Evolutionary conservation across 2,113 vertebrate genomes (phyloP), one percentile per base, ranked within the genome.

Genomic region (Mirounga angustirostris): DNA sequence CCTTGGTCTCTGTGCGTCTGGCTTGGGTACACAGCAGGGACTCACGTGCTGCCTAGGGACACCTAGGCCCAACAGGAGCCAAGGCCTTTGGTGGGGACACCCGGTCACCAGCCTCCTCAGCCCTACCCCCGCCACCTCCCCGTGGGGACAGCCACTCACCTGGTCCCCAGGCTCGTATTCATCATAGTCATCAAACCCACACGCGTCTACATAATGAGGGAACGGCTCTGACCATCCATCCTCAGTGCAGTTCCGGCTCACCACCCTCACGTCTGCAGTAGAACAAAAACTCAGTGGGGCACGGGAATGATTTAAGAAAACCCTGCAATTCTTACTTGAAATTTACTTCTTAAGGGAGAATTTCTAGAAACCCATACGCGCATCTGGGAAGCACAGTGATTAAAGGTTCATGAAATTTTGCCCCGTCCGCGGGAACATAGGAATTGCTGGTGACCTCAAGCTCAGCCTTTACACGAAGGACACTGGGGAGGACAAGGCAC

Each of bases 221-320:
- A 99, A 99, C 3, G 99, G 99, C 63, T 99, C 99, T 0, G 99
- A 99, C 99, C 99, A 99, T 95, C 99, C 99, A 0, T 99, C 98
- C 54, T 99, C 99, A 0, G 99, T 99, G 96, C 99, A 99, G 98
- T 99, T 99, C 69, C 99, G 99, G 98, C 99, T 99, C 96, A 99
- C 98, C 67, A 98, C 98, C 5, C 99, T 99, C 97, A 98, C 91
- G 89, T 98, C 99, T 99, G 98, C 30, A 95, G 79, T 3, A 30
- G 74, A 81, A 91, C 95, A 19, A n/a, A 50, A 83, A 24, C 6
- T 4, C 19, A 4, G 59, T 5, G 43, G 90, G 67, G 50, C 61
- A 21, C 1, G 0, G 1, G 12, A 40, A 30, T 36, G 63, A 69
- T 1, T 24, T 9, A 16, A 56, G 19, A 43, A 33, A 50, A 19